Evolutionary conservation across 2,888 invertebrate species (phyloP).

Genomic region (Trachelus stipa): DNA sequence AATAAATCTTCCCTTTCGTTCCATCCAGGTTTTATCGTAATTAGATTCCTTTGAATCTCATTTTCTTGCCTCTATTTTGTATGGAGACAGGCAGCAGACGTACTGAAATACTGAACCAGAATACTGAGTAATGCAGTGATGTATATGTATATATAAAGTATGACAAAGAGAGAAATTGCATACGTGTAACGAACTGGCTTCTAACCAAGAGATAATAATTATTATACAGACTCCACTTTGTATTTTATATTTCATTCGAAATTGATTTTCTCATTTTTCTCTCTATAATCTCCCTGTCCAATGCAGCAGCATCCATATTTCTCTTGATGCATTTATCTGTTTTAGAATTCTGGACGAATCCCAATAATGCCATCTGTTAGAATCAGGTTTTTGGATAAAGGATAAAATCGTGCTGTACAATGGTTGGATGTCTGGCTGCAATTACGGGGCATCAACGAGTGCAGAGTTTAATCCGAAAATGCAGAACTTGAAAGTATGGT

Average conservation of each 20-base stretch:
- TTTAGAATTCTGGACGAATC: not conserved
- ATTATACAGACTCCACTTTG: not conserved
- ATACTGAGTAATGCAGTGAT: not conserved
- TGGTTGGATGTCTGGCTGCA: slow-evolving; percentile 7
- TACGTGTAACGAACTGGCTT: not conserved
- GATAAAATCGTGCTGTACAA: not conserved
- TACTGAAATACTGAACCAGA: not conserved
- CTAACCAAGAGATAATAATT: not conserved
- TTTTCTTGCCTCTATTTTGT: not conserved
- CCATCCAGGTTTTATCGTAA: not conserved
- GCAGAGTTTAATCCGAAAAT: slow-evolving; percentile 27
- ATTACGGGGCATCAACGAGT: slow-evolving; percentile 29
- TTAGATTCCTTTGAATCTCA: not conserved
- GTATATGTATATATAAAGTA: not conserved
- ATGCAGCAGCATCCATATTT: not conserved
- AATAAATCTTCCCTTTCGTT: not conserved
- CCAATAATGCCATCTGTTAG: not conserved
- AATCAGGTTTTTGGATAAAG: not conserved
- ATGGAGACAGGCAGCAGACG: not conserved
- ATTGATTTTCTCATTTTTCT: not conserved
- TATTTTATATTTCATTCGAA: not conserved
- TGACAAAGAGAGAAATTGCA: not conserved
- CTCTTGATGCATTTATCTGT: not conserved
- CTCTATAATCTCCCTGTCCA: not conserved
- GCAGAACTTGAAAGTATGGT: slow-evolving; percentile 7